Evolutionary conservation across 2,888 invertebrate genomes (phyloP).

Genomic region (Neoscelio sp.): DNA sequence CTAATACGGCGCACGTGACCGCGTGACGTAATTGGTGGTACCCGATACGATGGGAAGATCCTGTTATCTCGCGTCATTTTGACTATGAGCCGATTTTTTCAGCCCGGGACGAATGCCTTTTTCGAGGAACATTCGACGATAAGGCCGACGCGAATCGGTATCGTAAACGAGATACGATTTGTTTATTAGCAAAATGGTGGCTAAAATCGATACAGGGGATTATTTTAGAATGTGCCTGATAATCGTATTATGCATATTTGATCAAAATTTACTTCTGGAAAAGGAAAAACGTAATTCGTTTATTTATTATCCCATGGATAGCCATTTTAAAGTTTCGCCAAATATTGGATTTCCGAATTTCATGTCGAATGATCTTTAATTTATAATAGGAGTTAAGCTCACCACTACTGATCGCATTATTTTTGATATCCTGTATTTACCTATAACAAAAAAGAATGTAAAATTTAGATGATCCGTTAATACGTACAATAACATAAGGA

Average conservation of each 20-base stretch:
- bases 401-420: background rate
- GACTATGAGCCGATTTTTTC: conserved; percentile 58
- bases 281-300: conserved; percentile 1
- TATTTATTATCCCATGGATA: conserved; percentile 1
- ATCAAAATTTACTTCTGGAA: conserved; percentile 24
- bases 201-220: conserved; percentile 39
- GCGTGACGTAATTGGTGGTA: conserved; percentile 70
- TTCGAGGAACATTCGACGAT: conserved; percentile 34
- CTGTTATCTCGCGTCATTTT: conserved; percentile 71
- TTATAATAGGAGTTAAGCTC: background rate
- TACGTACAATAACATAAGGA: background rate
- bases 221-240: conserved; percentile 9
- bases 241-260: conserved; percentile 46
- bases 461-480: background rate
- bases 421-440: too few relatives aligned
- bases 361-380: background rate
- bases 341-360: conserved; percentile 8
- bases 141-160: conserved; percentile 33
- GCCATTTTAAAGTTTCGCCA: conserved; percentile 7
- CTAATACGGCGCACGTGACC: conserved; percentile 78
- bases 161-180: conserved; percentile 52
- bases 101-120: background rate
- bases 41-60: conserved; percentile 53
- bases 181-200: conserved; percentile 63
- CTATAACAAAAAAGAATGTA: conserved; percentile 24